Conservation (phyloP, 2,888 invertebrate species). For the Apodemia duryi region DNA sequence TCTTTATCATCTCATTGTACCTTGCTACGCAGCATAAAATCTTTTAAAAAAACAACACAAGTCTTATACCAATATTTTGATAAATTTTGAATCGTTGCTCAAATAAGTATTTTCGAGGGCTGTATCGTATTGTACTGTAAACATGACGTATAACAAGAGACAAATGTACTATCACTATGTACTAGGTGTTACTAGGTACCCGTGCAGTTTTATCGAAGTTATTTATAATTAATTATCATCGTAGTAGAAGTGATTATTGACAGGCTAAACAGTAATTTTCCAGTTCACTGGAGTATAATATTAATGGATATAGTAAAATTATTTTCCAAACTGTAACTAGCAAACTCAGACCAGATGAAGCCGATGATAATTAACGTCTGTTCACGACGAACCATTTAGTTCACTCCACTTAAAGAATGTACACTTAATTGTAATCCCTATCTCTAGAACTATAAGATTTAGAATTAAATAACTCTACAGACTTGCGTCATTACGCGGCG, state of each 20-base stretch:
- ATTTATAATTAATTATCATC: neutral
- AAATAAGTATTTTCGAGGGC: no score
- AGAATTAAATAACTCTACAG: constrained; percentile 31
- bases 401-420: constrained; percentile 48
- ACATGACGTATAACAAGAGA: no score
- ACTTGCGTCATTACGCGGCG: constrained; percentile 65
- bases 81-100: no score
- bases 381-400: constrained; percentile 56
- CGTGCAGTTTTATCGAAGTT: no score
- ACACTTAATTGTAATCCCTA: constrained; percentile 37
- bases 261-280: neutral
- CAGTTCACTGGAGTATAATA: neutral
- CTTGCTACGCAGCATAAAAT: no score
- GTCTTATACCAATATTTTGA: no score
- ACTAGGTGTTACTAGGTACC: no score
- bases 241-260: neutral
- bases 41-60: no score
- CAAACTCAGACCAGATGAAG: constrained; percentile 49
- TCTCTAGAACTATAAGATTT: constrained; percentile 25
- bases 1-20: no score
- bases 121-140: no score
- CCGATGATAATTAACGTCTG: constrained; percentile 68
- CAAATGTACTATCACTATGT: no score
- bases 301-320: neutral
- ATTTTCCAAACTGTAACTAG: constrained; percentile 21